Conservation (phyloP, 2,797 vertebrate species). For the Heliangelus exortis region DNA sequence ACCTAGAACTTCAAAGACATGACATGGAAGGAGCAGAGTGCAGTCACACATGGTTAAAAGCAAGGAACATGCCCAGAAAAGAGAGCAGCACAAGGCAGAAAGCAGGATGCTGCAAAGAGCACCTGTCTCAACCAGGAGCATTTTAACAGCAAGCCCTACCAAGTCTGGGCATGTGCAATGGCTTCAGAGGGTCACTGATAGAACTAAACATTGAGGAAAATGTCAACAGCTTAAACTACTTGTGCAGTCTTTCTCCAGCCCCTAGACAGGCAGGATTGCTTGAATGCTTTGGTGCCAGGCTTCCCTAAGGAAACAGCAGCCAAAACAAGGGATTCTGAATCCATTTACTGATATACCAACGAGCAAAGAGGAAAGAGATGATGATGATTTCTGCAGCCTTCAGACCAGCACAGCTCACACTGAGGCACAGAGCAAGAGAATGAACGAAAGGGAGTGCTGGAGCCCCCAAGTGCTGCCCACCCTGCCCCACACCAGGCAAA, state of each 20-base stretch:
- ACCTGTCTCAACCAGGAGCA: not conserved
- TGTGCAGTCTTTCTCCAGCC: not conserved
- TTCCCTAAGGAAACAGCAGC: not conserved
- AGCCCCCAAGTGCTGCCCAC: not conserved
- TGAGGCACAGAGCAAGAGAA: not conserved
- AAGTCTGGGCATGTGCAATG: accelerated
- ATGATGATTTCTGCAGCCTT: not conserved
- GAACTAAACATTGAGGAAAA: not conserved
- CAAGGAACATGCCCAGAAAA: not conserved
- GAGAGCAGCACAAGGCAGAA: not conserved
- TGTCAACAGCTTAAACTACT: not conserved
- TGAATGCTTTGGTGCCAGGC: not conserved
- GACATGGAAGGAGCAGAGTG: not conserved
- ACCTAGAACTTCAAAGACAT: not conserved
- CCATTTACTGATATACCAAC: not conserved
- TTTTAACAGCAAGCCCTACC: not conserved
- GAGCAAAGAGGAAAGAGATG: not conserved
- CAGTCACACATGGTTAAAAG: not conserved
- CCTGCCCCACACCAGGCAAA: not conserved
- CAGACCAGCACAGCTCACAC: not conserved
- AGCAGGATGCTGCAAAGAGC: not conserved
- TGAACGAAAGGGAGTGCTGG: not conserved
- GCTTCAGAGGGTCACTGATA: not conserved
- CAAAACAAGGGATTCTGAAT: not conserved
- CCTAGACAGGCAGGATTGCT: not conserved